Percentiles rank a stretch among this genome's conserved stretches.
phyloP scores from a whole-genome alignment of 92 coral and sea anemone species.

The Palythoa grandis region DNA sequence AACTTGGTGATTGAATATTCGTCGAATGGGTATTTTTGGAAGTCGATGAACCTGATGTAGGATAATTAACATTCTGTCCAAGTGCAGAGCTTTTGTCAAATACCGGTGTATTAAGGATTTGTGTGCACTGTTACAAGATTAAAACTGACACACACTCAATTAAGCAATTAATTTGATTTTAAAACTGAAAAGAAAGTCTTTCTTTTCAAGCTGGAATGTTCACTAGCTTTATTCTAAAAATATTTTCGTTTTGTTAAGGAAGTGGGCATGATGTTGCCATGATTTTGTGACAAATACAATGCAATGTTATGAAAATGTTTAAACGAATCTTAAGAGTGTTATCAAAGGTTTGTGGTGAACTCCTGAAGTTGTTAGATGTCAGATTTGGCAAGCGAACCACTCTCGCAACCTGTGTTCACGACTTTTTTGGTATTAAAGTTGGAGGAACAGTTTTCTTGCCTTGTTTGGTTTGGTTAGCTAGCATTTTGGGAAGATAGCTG shows the following conservation, averaged over 20 bases:
- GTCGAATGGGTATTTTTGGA: constrained; percentile 10
- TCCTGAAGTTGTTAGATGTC: neutral
- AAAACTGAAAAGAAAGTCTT: neutral
- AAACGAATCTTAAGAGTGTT: neutral
- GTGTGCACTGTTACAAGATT: neutral
- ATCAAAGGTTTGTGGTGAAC: neutral
- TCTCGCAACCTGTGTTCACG: neutral
- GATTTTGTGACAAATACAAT: too few relatives aligned
- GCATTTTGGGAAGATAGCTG: too few relatives aligned
- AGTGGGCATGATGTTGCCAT: neutral
- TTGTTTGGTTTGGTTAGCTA: too few relatives aligned
- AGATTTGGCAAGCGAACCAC: neutral
- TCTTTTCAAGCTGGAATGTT: neutral
- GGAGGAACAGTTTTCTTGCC: too few relatives aligned
- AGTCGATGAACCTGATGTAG: neutral
- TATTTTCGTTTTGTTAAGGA: neutral
- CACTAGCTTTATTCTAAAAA: neutral
- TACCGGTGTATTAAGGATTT: neutral
- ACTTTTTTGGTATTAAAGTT: too few relatives aligned
- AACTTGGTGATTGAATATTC: constrained; percentile 13
- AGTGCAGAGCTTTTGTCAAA: neutral
- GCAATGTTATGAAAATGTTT: neutral
- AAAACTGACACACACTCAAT: neutral
- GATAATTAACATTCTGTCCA: neutral
- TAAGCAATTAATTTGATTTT: neutral